Conservation (phyloP, 2,888 invertebrate species). For the Acleris sparsana region DNA sequence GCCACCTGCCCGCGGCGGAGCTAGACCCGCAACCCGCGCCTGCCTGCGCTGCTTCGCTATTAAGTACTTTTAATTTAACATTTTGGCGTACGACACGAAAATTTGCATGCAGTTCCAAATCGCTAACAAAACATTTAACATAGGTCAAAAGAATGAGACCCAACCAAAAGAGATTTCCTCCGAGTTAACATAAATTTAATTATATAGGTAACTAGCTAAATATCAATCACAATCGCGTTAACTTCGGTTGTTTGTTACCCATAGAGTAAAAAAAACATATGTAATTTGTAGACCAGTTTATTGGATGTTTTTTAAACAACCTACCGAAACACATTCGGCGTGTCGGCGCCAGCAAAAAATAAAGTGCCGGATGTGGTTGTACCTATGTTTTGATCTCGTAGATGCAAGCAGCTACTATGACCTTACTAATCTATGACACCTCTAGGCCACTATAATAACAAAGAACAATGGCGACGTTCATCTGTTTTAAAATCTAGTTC, state of each 20-base stretch:
- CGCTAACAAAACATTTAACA: too few species aligned
- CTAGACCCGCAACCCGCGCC: constrained; percentile 28
- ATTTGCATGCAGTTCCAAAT: too few species aligned
- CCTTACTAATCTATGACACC: constrained; percentile 31
- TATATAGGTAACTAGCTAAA: too few species aligned
- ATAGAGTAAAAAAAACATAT: too few species aligned
- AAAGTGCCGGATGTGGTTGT: background rate
- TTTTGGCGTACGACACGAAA: constrained; percentile 14
- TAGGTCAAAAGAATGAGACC: too few species aligned
- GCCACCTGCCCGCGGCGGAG: constrained; percentile 66
- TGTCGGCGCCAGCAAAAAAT: background rate
- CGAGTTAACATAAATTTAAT: too few species aligned
- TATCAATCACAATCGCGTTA: too few species aligned
- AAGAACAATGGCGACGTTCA: constrained; percentile 35
- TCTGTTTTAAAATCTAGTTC: constrained; percentile 33
- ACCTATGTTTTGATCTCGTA: constrained; percentile 18
- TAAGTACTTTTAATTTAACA: constrained; percentile 45
- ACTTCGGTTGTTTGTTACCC: too few species aligned
- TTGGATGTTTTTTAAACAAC: too few species aligned
- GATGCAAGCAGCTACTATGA: constrained; percentile 18
- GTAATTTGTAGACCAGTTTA: too few species aligned
- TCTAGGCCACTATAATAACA: constrained; percentile 28
- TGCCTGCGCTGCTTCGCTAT: constrained; percentile 44
- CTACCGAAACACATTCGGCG: too few species aligned
- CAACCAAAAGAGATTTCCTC: too few species aligned